These are phyloP conservation scores for Mycalesis mineus DNA, from an alignment of 2,888 invertebrate genomes.

Conservation along the genomic window DNA sequence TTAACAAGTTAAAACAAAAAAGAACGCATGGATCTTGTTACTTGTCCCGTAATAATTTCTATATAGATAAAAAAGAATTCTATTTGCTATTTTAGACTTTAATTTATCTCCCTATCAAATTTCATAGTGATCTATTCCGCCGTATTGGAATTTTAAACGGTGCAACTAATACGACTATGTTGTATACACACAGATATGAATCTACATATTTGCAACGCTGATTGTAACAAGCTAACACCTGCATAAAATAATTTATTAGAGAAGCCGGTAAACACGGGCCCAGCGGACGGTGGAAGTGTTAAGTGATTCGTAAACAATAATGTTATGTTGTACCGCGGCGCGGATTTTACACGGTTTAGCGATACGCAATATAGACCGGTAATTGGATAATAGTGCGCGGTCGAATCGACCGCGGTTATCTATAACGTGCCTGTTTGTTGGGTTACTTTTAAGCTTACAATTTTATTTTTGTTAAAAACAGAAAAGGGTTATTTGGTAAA, in stretches of 20 bases:
- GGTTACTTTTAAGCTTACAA: neutral
- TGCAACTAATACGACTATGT: too few relatives aligned
- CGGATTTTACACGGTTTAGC: slow-evolving; percentile 42
- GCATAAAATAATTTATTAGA: slow-evolving; percentile 14
- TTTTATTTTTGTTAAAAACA: neutral
- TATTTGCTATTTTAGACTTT: too few relatives aligned
- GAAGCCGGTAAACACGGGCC: slow-evolving; percentile 6
- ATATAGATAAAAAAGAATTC: too few relatives aligned
- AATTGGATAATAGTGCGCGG: slow-evolving; percentile 44
- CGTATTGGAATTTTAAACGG: too few relatives aligned
- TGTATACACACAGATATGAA: too few relatives aligned
- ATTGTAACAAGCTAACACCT: slow-evolving; percentile 8
- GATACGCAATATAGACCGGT: slow-evolving; percentile 42
- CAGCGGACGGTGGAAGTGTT: slow-evolving; percentile 19
- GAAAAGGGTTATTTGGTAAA: too few relatives aligned
- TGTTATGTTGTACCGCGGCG: slow-evolving; percentile 26
- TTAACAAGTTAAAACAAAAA: too few relatives aligned
- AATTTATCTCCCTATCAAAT: too few relatives aligned
- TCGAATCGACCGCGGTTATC: slow-evolving; percentile 13
- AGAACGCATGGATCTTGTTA: too few relatives aligned
- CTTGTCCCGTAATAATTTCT: too few relatives aligned
- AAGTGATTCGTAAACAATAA: slow-evolving; percentile 42
- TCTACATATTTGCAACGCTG: neutral
- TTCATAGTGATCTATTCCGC: too few relatives aligned
- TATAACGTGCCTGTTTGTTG: slow-evolving; percentile 4